Percentiles rank a stretch among this genome's conserved stretches.
phyloP scores from a whole-genome alignment of 2,113 vertebrate genomes.

The Pantherophis guttatus region DNA sequence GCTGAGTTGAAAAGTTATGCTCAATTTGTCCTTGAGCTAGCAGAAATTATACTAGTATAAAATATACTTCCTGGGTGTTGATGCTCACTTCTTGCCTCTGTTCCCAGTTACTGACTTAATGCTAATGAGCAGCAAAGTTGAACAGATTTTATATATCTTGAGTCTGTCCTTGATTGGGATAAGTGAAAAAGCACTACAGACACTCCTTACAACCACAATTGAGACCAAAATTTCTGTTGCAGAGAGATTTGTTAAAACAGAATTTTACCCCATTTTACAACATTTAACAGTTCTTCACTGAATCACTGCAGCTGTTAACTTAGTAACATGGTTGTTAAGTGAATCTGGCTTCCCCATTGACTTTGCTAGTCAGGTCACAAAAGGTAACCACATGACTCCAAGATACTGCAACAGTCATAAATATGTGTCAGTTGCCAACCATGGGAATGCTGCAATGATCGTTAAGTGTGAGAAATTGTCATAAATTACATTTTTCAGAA shows the following conservation, averaged over 20 bases:
- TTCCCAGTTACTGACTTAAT: not conserved
- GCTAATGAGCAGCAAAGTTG: not conserved
- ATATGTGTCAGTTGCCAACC: not conserved
- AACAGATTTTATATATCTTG: not conserved
- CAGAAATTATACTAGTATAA: not conserved
- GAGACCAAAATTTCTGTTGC: not conserved
- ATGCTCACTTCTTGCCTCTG: not conserved
- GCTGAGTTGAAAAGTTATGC: not conserved
- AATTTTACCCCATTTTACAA: not conserved
- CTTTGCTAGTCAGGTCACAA: not conserved
- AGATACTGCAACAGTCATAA: not conserved
- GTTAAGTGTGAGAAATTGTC: not conserved
- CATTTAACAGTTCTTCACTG: not conserved
- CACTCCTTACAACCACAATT: not conserved
- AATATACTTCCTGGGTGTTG: not conserved
- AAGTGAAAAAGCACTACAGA: not conserved
- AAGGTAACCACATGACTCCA: not conserved
- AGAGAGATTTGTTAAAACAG: not conserved
- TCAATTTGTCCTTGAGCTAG: not conserved
- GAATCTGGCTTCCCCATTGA: not conserved
- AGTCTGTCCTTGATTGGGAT: not conserved
- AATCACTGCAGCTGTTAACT: not conserved
- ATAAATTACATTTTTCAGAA: not conserved
- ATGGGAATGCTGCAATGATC: not conserved
- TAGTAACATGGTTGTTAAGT: not conserved